These are phyloP conservation scores for Morbakka virulenta DNA, from an alignment of 30 jellyfish, hydroid and myxozoan species.

Conservation along the genomic window DNA sequence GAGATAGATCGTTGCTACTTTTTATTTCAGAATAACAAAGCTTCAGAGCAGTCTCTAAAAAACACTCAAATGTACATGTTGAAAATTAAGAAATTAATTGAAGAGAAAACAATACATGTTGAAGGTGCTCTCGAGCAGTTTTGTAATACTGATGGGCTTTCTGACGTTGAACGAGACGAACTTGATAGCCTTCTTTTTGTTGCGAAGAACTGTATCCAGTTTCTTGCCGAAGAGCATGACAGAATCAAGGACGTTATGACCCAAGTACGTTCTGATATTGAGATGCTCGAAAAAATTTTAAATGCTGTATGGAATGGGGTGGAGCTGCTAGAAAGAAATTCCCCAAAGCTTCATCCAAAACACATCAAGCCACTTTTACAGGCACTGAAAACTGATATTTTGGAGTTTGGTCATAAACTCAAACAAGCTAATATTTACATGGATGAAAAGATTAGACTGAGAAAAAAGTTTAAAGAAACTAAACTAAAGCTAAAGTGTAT, in stretches of 20 bases:
- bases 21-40: neutral
- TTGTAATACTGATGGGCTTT: neutral
- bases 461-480: neutral
- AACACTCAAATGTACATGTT: neutral
- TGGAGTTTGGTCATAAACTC: neutral
- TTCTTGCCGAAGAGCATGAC: neutral
- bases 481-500: neutral
- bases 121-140: neutral
- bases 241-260: neutral
- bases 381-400: neutral
- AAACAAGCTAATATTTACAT: neutral
- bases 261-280: neutral
- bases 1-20: neutral
- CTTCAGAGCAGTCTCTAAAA: neutral
- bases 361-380: neutral
- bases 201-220: neutral
- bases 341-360: neutral
- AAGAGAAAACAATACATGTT: neutral
- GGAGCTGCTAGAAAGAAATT: neutral
- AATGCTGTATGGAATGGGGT: neutral
- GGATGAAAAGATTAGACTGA: neutral
- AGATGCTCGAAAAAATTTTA: neutral
- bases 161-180: neutral
- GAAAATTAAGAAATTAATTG: neutral
- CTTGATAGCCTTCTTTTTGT: neutral